Evolutionary conservation across 2,113 vertebrate genomes (phyloP).

Genomic region (Mesitornis unicolor): DNA sequence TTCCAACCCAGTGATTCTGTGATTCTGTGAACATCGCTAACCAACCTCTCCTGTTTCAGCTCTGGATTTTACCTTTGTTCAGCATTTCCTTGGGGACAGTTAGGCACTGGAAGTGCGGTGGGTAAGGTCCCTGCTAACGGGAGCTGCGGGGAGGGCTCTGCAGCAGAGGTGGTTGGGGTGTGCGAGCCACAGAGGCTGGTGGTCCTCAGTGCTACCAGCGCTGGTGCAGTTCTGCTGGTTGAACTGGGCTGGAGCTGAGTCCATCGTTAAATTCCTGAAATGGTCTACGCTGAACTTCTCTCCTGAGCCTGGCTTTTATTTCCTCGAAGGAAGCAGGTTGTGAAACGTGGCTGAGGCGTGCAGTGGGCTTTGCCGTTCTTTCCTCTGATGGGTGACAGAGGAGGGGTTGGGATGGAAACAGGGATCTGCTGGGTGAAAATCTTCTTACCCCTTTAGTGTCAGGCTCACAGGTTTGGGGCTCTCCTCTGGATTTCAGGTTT

Average conservation of each 20-base stretch:
- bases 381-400: not conserved
- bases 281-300: not conserved
- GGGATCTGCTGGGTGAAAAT: not conserved
- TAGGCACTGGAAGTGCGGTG: not conserved
- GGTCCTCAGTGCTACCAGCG: not conserved
- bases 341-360: not conserved
- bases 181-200: accelerated
- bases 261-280: not conserved
- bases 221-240: not conserved
- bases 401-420: not conserved
- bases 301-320: not conserved
- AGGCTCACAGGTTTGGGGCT: no score
- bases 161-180: not conserved
- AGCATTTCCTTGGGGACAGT: not conserved
- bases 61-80: not conserved
- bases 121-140: not conserved
- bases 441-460: no score
- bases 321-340: not conserved
- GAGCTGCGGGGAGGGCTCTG: not conserved
- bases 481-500: not conserved
- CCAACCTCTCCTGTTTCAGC: not conserved
- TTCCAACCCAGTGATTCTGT: no score
- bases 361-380: accelerated
- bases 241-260: not conserved
- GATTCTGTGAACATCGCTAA: no score